Base-by-base conservation (phyloP, 2,797 vertebrate species). In the Loriculus beryllinus region DNA sequence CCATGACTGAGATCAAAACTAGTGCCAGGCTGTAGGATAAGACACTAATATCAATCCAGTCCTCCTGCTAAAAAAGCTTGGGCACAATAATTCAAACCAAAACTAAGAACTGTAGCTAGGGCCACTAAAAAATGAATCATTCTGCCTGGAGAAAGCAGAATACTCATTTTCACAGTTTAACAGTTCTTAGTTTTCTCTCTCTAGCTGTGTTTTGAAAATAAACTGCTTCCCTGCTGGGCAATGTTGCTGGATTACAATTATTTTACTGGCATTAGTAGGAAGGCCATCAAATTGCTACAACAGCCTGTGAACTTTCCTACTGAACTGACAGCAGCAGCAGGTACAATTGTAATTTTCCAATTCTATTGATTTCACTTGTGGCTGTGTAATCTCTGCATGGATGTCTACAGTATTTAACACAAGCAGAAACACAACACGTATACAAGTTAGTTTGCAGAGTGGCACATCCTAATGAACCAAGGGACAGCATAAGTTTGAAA, bases 151-250 rank as follows among this genome's bases (percentile, higher is more conserved):
- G 69, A 68, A 82, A 94, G 94, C 52, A 49, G 81, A 85, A 48
- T 13, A n/a, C 13, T 92, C 63, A 40, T 95, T 92, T 91, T 90
- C 88, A 83, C 37, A 59, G 54, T 63, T 74, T 39, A 52, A 35
- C 77, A 74, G 77, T 42, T 51, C 86, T 78, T 86, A 75, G 72
- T 68, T 95, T 89, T 49, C 84, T 85, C 81, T 23, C 28, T n/a
- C 12, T 14, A 49, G 84, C 90, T 77, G 75, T 85, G 89, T 80
- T 93, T 92, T 78, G 90, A 93, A 93, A 96, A 95, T 19, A 45
- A 95, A 81, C 83, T 71, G 92, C 86, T 80, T 84, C 93, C 94
- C 96, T 56, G 95, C 96, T 96, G 95, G 81, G 94, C 82, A n/a
- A 4, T 76, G 91, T 52, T 79, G 90, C 83, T 42, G 94, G 90